A percentile compares a stretch with the other conserved stretches of the same genome.
These are phyloP conservation scores for Aegithalos caudatus DNA, from an alignment of 2,113 vertebrate species.

Conservation along the genomic window DNA sequence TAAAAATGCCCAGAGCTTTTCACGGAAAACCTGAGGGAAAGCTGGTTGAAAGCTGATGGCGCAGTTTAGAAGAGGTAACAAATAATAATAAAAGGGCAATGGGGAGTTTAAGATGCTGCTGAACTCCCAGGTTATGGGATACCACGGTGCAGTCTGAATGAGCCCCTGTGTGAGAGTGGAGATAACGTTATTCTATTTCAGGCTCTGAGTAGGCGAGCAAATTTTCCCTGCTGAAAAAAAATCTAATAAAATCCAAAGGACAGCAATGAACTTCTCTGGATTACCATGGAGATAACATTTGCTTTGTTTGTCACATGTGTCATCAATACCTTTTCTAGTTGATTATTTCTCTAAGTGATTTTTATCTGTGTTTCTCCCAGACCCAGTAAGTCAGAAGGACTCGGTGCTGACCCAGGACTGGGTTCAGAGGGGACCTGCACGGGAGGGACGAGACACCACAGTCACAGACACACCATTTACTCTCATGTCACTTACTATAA, in stretches of 20 bases:
- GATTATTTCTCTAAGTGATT: constrained; percentile 10
- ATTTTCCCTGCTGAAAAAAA: constrained; percentile 61
- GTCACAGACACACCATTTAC: constrained; percentile 26
- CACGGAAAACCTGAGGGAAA: not conserved
- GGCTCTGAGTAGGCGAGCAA: constrained; percentile 69
- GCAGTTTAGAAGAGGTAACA: not conserved
- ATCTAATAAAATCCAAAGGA: constrained; percentile 73
- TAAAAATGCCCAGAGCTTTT: not conserved
- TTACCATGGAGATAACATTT: constrained; percentile 79
- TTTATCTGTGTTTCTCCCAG: constrained; percentile 10
- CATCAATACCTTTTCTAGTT: constrained; percentile 60
- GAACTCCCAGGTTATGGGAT: constrained; percentile 15
- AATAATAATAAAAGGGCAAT: not conserved
- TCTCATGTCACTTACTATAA: constrained; percentile 86
- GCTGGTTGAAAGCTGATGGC: not conserved
- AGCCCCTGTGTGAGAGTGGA: constrained; percentile 45
- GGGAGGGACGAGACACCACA: not conserved
- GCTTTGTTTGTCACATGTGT: constrained; percentile 66
- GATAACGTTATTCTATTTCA: constrained; percentile 64
- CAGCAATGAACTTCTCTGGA: constrained; percentile 63
- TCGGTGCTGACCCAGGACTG: too few species aligned
- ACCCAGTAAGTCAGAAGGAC: not conserved
- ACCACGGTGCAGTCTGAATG: constrained; percentile 14
- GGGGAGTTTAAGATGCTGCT: not conserved
- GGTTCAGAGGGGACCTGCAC: not conserved